Conservation (phyloP, 1,140 invertebrate genomes). For the Pantala flavescens region DNA sequence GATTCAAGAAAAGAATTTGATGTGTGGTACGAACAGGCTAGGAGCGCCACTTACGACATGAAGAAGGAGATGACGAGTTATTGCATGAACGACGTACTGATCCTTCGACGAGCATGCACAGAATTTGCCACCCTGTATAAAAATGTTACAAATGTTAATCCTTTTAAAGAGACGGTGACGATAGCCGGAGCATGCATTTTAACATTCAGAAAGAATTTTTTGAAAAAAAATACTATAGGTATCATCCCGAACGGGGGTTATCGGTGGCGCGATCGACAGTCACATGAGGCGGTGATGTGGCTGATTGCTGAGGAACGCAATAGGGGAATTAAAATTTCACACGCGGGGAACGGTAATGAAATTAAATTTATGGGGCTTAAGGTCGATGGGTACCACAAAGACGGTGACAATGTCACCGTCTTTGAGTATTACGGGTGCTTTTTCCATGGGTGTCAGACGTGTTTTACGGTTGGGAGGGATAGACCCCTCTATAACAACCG, state of each 20-base stretch:
- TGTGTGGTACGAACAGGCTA: neutral
- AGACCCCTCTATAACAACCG: slow-evolving; percentile 13
- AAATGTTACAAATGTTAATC: neutral
- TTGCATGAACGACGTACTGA: neutral
- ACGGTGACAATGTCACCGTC: neutral
- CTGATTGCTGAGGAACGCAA: neutral
- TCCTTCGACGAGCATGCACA: neutral
- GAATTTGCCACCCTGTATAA: neutral
- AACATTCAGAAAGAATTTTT: neutral
- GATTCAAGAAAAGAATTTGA: neutral
- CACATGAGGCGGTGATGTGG: neutral
- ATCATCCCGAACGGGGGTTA: neutral
- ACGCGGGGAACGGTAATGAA: no score
- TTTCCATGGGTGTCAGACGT: slow-evolving; percentile 21
- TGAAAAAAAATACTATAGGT: neutral
- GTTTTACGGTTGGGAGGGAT: slow-evolving; percentile 11
- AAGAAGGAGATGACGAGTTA: neutral
- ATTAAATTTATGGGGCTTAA: no score
- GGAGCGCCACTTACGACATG: neutral
- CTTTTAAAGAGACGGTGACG: neutral
- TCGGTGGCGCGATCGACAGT: neutral
- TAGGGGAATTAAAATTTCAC: no score
- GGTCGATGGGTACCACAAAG: no score
- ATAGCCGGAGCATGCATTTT: neutral
- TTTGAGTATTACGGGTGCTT: slow-evolving; percentile 24